These are phyloP conservation scores for Amphiduros pacificus DNA, from an alignment of 2,888 invertebrate genomes.

Conservation along the genomic window DNA sequence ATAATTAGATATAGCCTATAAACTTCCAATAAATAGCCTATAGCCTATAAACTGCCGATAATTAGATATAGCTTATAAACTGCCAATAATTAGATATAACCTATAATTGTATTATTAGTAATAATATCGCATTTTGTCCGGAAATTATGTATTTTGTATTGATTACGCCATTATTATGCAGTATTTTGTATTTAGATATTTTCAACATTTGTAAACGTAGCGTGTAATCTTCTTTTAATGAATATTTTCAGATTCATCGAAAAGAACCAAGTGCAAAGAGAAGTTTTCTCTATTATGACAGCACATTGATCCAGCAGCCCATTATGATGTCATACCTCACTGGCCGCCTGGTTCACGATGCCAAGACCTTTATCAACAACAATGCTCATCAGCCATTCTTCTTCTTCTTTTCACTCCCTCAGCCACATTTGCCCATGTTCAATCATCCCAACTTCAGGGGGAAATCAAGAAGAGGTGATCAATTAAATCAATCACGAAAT, in stretches of 20 bases:
- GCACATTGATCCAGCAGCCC: slow-evolving; percentile 24
- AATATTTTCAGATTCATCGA: slow-evolving; percentile 12
- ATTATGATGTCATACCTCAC: slow-evolving; percentile 17
- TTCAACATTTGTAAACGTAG: no score
- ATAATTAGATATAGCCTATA: no score
- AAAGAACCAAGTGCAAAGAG: background rate
- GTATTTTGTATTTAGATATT: no score
- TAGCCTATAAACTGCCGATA: no score
- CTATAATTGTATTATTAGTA: no score
- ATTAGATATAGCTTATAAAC: no score
- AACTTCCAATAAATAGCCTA: no score
- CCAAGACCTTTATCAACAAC: slow-evolving; percentile 21
- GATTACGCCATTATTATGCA: no score
- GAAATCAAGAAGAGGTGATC: slow-evolving; percentile 25
- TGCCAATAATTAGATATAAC: no score
- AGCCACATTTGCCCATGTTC: slow-evolving; percentile 29
- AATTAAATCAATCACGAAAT: no score
- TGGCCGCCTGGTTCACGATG: slow-evolving; percentile 19
- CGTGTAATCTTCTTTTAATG: background rate
- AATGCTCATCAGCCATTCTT: slow-evolving; percentile 15
- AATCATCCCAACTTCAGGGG: slow-evolving; percentile 15
- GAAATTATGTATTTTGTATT: no score
- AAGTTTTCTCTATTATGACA: slow-evolving; percentile 24
- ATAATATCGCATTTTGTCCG: no score
- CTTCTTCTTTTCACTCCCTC: slow-evolving; percentile 27